Percentiles rank a stretch among this genome's conserved stretches.
Evolutionary conservation across 2,113 vertebrate genomes (phyloP).

Genomic region (Arenaria interpres): DNA sequence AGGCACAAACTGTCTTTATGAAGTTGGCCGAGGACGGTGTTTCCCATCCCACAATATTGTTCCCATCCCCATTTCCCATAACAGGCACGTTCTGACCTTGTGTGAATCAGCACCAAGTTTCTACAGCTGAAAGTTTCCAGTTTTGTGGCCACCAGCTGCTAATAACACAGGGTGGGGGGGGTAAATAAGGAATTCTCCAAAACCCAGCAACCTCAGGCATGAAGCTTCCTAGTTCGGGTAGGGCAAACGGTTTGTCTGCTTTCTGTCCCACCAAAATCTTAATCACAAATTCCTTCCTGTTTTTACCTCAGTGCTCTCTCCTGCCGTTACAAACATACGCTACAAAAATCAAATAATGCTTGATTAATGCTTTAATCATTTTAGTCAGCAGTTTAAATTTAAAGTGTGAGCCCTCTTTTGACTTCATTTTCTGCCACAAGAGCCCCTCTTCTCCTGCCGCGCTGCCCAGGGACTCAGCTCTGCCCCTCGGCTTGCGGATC

Average conservation of each 20-base stretch:
- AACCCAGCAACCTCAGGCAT: neutral
- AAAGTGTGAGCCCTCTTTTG: neutral
- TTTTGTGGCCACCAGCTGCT: neutral
- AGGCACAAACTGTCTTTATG: neutral
- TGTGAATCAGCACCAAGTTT: neutral
- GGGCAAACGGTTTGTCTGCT: neutral
- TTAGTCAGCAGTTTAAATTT: neutral
- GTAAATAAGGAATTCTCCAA: neutral
- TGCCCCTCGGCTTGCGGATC: neutral
- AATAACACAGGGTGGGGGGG: neutral
- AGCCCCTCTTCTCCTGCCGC: accelerated
- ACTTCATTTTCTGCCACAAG: neutral
- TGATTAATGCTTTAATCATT: neutral
- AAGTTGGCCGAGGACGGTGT: neutral
- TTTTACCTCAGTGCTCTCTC: neutral
- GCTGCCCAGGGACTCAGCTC: neutral
- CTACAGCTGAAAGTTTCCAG: neutral
- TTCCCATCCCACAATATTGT: too few relatives aligned
- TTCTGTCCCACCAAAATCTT: neutral
- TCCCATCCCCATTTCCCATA: too few relatives aligned
- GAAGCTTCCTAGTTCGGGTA: neutral
- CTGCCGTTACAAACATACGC: neutral
- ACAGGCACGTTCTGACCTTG: neutral
- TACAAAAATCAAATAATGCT: neutral
- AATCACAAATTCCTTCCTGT: neutral